Percentiles rank a stretch among this genome's conserved stretches.
phyloP scores from a whole-genome alignment of 2,113 vertebrate genomes.

The Athene cunicularia region DNA sequence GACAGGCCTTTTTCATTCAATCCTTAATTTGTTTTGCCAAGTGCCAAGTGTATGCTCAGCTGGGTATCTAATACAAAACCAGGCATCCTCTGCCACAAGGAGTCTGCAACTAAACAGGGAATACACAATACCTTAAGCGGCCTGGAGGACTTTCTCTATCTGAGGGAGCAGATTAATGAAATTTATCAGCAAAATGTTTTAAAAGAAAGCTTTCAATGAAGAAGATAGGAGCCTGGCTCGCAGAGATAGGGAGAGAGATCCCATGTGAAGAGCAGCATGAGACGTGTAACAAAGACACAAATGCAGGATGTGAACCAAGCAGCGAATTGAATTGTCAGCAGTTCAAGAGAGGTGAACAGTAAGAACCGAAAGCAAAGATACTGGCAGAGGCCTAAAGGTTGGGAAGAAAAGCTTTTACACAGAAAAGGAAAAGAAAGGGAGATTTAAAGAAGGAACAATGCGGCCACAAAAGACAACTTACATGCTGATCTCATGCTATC shows the following conservation, averaged over 20 bases:
- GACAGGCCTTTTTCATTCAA: neutral
- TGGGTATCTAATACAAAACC: constrained; percentile 9
- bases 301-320: neutral
- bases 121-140: neutral
- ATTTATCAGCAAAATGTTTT: neutral
- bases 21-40: constrained; percentile 33
- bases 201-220: neutral
- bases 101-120: neutral
- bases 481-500: neutral
- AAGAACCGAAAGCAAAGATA: neutral
- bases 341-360: constrained; percentile 10
- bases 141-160: neutral
- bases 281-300: neutral
- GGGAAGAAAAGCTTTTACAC: neutral
- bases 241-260: constrained; percentile 41
- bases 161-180: neutral
- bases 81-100: constrained; percentile 8
- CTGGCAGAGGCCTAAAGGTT: neutral
- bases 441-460: neutral
- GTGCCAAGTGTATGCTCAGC: constrained; percentile 23
- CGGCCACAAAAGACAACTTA: neutral
- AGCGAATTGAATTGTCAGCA: neutral
- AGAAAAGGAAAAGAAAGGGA: neutral
- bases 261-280: neutral
- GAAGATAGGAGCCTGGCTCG: constrained; percentile 33